These are phyloP conservation scores for Drosophila falleni DNA, from an alignment of 2,888 invertebrate species.

Conservation along the genomic window DNA sequence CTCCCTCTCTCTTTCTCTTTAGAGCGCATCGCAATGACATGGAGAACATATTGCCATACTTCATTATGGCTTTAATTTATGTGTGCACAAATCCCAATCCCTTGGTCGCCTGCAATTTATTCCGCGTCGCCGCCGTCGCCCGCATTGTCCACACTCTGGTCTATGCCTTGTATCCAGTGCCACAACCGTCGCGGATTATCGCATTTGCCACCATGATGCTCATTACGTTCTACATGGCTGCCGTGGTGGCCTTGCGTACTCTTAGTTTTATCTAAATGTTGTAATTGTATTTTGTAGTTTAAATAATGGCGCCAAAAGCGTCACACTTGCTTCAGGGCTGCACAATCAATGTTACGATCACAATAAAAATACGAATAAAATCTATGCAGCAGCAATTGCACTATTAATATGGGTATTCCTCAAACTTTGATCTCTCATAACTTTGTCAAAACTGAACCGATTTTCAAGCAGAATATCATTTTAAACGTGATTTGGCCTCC, in stretches of 20 bases:
- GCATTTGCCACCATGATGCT: slow-evolving; percentile 85
- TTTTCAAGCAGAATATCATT: too few species aligned
- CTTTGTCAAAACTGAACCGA: too few species aligned
- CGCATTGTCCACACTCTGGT: slow-evolving; percentile 88
- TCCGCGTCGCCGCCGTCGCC: slow-evolving; percentile 87
- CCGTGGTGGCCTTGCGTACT: slow-evolving; percentile 82
- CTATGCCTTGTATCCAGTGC: slow-evolving; percentile 88
- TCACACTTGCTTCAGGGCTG: slow-evolving; percentile 12
- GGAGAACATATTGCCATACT: slow-evolving; percentile 89
- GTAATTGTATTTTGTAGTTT: background rate
- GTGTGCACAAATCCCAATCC: slow-evolving; percentile 87
- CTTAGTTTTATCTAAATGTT: slow-evolving; percentile 67
- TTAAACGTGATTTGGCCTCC: too few species aligned
- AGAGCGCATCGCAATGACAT: slow-evolving; percentile 90
- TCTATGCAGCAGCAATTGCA: too few species aligned
- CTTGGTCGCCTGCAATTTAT: slow-evolving; percentile 86
- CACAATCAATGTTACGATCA: background rate
- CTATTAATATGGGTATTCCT: too few species aligned
- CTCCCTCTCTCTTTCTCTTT: slow-evolving; percentile 22
- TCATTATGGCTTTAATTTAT: slow-evolving; percentile 87
- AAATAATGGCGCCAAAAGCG: slow-evolving; percentile 25
- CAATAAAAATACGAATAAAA: background rate
- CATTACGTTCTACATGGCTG: slow-evolving; percentile 86
- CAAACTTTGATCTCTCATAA: too few species aligned
- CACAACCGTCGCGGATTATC: slow-evolving; percentile 87